Conservation (phyloP, 2,113 vertebrate genomes). For the Gobio gobio region DNA sequence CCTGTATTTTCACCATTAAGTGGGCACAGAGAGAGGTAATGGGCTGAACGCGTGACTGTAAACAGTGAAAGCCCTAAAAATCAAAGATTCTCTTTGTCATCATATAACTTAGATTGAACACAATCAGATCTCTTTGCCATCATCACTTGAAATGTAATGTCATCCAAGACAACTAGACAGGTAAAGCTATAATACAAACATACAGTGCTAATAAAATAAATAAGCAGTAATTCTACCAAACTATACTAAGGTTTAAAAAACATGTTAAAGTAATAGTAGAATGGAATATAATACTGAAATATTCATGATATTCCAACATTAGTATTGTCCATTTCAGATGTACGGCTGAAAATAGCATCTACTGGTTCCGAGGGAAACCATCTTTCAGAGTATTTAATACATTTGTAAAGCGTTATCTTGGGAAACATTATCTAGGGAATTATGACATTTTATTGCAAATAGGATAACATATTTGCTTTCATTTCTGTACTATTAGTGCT, state of each 20-base stretch:
- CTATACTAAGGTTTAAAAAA: not conserved
- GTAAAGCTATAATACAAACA: not conserved
- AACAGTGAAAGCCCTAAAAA: not conserved
- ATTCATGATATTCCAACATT: not conserved
- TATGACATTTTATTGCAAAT: not conserved
- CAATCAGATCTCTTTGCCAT: not conserved
- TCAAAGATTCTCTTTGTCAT: not conserved
- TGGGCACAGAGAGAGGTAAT: slow-evolving; percentile 57
- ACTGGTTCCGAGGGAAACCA: slow-evolving; percentile 4
- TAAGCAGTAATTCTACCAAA: not conserved
- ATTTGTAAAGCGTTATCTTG: not conserved
- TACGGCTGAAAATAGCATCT: not conserved
- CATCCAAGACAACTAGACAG: not conserved
- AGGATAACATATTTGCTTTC: not conserved
- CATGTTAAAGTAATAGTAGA: not conserved
- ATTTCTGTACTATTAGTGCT: not conserved
- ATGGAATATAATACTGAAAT: not conserved
- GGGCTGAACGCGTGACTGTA: slow-evolving; percentile 52
- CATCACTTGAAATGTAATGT: not conserved
- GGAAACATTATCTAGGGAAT: not conserved
- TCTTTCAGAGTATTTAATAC: slow-evolving; percentile 13
- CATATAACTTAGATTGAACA: slow-evolving; percentile 1
- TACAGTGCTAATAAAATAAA: not conserved
- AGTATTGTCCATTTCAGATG: not conserved
- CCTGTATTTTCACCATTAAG: slow-evolving; percentile 58